Percentiles rank a stretch among this genome's conserved stretches.
phyloP scores from a whole-genome alignment of 2,797 vertebrate genomes.

The Poecilia wingei region DNA sequence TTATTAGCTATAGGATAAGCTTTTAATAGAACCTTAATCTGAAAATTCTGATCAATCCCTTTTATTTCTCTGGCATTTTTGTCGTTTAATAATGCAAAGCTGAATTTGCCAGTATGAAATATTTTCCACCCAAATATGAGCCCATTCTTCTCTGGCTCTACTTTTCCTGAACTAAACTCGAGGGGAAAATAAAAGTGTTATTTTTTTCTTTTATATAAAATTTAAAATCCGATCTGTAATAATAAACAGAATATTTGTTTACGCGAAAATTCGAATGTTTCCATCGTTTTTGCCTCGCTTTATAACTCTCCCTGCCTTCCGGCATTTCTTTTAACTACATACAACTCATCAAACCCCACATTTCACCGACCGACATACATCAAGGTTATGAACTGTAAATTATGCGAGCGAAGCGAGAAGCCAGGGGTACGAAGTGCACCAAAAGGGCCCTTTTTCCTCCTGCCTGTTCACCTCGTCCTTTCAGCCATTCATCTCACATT shows the following conservation, averaged over 20 bases:
- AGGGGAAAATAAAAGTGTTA: neutral
- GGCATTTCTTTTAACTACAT: neutral
- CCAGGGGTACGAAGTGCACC: conserved; percentile 19
- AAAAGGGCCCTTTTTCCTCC: conserved; percentile 25
- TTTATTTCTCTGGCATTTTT: neutral
- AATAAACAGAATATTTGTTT: neutral
- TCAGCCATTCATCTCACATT: conserved; percentile 44
- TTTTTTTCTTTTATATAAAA: neutral
- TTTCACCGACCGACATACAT: neutral
- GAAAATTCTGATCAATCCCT: neutral
- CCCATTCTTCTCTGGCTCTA: neutral
- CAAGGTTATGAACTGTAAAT: conserved; percentile 1
- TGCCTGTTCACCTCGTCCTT: conserved; percentile 8
- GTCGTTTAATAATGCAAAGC: neutral
- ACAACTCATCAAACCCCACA: conserved; percentile 9
- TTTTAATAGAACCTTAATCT: neutral
- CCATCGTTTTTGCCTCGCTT: neutral
- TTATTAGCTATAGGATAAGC: neutral
- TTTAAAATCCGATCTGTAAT: neutral
- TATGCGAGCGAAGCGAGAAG: neutral
- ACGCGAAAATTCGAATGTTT: neutral
- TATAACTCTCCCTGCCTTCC: neutral
- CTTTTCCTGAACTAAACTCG: neutral
- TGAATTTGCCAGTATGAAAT: neutral
- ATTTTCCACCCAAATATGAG: neutral